Conservation (phyloP, 2,113 vertebrate species). For the Pseudopodoces humilis region DNA sequence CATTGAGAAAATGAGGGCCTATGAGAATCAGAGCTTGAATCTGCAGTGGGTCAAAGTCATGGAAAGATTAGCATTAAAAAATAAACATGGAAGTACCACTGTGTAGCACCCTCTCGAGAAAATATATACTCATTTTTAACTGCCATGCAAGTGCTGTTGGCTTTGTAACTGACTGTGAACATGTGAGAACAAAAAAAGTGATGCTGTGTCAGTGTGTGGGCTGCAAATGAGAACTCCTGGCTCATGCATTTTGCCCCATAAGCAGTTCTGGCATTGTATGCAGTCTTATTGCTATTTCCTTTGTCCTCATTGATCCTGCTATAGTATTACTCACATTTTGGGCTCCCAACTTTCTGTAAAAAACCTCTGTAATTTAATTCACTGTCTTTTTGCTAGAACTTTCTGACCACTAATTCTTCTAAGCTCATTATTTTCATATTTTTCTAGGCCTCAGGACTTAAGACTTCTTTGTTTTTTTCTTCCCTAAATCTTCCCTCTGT, state of each 20-base stretch:
- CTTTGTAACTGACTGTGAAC: constrained; percentile 50
- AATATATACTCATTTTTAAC: constrained; percentile 29
- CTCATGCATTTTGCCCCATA: constrained; percentile 60
- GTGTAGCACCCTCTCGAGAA: neutral
- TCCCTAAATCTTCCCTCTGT: neutral
- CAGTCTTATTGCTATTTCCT: constrained; percentile 57
- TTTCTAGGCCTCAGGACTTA: neutral
- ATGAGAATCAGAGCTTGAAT: neutral
- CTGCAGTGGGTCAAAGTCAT: neutral
- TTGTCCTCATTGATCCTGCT: constrained; percentile 60
- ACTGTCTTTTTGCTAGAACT: constrained; percentile 5
- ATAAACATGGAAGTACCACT: neutral
- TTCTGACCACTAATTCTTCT: constrained; percentile 21
- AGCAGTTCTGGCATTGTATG: constrained; percentile 61
- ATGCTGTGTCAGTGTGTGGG: constrained; percentile 65
- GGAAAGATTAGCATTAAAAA: neutral
- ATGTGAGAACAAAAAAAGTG: constrained; percentile 64
- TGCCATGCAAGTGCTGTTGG: neutral
- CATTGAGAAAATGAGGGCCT: neutral
- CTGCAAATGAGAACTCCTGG: constrained; percentile 59
- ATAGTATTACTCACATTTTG: constrained; percentile 47
- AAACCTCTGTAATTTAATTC: neutral
- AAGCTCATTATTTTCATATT: neutral
- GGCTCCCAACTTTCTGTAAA: constrained; percentile 13
- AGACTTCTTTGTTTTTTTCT: neutral